Conservation (phyloP, 2,797 vertebrate species). For the Macropodus opercularis region DNA sequence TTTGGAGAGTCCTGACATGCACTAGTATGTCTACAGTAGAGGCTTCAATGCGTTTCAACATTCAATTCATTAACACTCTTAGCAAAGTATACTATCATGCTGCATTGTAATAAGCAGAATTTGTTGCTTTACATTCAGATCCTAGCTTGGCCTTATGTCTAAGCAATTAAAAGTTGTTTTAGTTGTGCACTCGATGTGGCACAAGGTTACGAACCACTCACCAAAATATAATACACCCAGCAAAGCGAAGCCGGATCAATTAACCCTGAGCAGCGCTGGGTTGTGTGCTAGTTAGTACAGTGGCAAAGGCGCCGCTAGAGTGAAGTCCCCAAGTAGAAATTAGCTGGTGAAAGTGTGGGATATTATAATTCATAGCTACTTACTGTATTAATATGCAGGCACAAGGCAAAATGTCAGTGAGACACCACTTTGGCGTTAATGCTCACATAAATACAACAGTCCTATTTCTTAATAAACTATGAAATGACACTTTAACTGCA, state of each 20-base stretch:
- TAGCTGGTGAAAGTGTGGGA: conserved; percentile 24
- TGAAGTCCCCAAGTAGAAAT: conserved; percentile 41
- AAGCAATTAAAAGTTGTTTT: conserved; percentile 61
- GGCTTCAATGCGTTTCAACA: conserved; percentile 39
- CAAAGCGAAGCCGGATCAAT: conserved; percentile 51
- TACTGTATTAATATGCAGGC: conserved; percentile 25
- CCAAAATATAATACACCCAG: conserved; percentile 19
- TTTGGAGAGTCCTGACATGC: conserved; percentile 34
- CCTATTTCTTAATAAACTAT: neutral
- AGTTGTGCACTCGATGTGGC: conserved; percentile 25
- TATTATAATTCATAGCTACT: conserved; percentile 15
- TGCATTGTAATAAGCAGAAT: conserved; percentile 32
- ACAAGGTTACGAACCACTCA: conserved; percentile 8
- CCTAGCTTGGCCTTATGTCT: conserved; percentile 66
- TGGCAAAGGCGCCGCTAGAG: conserved; percentile 39
- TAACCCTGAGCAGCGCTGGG: conserved; percentile 51
- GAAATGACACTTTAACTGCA: neutral
- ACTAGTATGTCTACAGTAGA: conserved; percentile 27
- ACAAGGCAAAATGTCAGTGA: conserved; percentile 31
- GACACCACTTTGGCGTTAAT: conserved; percentile 4
- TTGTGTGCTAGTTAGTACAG: conserved; percentile 42
- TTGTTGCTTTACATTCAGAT: conserved; percentile 44
- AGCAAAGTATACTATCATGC: conserved; percentile 25
- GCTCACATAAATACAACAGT: neutral
- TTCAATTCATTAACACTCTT: conserved; percentile 36